Evolutionary conservation across 2,888 invertebrate species (phyloP).

Genomic region (Pherbina coryleti): DNA sequence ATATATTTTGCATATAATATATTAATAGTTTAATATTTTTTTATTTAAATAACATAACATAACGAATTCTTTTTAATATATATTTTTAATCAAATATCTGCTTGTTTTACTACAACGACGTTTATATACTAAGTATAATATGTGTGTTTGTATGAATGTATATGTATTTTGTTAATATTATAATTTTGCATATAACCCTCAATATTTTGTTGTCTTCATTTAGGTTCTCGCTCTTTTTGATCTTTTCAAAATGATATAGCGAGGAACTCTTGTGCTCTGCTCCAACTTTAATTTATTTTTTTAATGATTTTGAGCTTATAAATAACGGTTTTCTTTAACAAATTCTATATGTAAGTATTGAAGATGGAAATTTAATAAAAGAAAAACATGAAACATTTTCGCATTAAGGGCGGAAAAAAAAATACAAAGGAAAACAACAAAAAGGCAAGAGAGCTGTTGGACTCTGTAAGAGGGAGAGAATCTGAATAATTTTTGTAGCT

Average conservation of each 20-base stretch:
- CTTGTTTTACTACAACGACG: conserved; percentile 60
- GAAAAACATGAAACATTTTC: not conserved
- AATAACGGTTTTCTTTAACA: conserved; percentile 3
- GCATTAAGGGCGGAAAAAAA: not conserved
- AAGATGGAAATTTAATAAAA: not conserved
- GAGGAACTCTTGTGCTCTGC: not conserved
- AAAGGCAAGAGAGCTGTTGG: not conserved
- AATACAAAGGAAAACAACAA: not conserved
- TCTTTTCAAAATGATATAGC: not conserved
- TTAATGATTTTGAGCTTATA: conserved; percentile 13
- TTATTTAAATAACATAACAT: conserved; percentile 42
- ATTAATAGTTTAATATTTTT: conserved; percentile 39
- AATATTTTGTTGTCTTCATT: conserved; percentile 14
- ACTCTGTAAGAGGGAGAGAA: not conserved
- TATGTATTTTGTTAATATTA: conserved; percentile 43
- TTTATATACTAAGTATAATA: conserved; percentile 59
- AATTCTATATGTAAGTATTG: conserved; percentile 16
- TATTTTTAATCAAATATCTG: conserved; percentile 41
- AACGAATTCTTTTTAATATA: conserved; percentile 44
- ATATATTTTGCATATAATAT: conserved; percentile 46
- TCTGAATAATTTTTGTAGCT: not conserved
- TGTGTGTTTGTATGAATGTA: conserved; percentile 53
- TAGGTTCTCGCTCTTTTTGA: not conserved
- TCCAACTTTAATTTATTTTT: not conserved
- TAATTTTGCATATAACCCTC: conserved; percentile 34